Evolutionary conservation across 2,113 vertebrate genomes (phyloP).

Genomic region (Xenopus borealis): DNA sequence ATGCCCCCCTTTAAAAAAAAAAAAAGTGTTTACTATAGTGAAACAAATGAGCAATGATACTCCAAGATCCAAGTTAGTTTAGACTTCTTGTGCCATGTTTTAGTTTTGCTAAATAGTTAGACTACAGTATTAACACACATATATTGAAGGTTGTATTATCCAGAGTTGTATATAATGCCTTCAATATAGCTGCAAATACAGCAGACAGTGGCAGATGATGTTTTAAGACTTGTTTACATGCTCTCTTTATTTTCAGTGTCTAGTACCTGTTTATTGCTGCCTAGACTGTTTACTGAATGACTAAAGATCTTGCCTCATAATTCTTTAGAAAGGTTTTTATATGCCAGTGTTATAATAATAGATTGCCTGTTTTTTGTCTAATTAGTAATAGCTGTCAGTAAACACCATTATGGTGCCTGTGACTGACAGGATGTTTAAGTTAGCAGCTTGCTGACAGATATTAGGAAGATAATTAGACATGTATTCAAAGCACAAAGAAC

Average conservation of each 20-base stretch:
- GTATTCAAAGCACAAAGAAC: not conserved
- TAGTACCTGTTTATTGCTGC: not conserved
- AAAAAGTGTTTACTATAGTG: no score
- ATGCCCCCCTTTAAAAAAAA: no score
- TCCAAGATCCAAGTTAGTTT: no score
- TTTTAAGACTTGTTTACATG: not conserved
- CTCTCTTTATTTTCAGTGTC: not conserved
- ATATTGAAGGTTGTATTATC: no score
- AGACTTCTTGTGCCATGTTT: no score
- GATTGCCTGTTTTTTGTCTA: not conserved
- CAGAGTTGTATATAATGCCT: no score
- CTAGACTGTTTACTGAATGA: not conserved
- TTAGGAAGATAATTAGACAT: not conserved
- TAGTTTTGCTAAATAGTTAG: no score
- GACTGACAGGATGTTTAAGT: constrained; percentile 1
- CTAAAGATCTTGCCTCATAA: not conserved
- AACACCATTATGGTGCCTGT: not conserved
- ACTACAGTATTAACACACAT: no score
- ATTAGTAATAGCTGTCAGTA: constrained; percentile 1
- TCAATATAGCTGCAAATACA: not conserved
- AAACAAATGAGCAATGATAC: no score
- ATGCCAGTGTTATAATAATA: constrained; percentile 1
- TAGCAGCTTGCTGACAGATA: not conserved
- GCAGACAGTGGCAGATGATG: not conserved
- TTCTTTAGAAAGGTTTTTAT: not conserved